Base-by-base conservation (phyloP, 2,888 invertebrate genomes). In the Pollenia angustigena region DNA sequence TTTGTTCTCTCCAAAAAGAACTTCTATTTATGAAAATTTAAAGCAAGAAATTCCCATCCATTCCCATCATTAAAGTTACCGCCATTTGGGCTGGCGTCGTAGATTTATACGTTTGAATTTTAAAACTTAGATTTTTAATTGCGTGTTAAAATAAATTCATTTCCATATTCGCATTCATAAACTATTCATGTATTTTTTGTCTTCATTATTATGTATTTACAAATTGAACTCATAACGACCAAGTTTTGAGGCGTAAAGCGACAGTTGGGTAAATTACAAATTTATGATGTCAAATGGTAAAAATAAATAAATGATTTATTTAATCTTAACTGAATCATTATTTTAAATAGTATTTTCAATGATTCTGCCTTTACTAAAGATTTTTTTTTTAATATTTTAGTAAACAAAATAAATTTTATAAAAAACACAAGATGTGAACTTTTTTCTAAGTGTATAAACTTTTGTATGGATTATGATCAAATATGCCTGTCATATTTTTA, bases 251-350 rank as follows among this genome's bases (percentile, higher is more conserved):
- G 50, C n/a, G 46, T 23, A 58, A 42, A 42, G 48, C 48, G 9
- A 48, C 12, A 46, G 11, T 32, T 32, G 18, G 18, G 52, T 42
- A 40, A 32, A 58, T 50, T 50, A 42, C 58, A 50, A 23, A 23
- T 12, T 42, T 50, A 80, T 80, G 71, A 80, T 71, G 80, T 71
- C 62, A 64, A 71, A 44, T 44, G 18, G 71, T 80, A 80, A 80
- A 80, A 80, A 79, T 79, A 62, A 58, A 32, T 32, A 32, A 48
- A 48, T 68, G 23, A 50, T 68, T 40, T 10, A 50, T 68, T 40
- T 10, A 50, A 68, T 50, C 10, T 46, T 6, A 40, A 23, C 3
- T 46, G n/a, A 56, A 23, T 68, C 56, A 56, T 4, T 18, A 50
- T 32, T 32, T 32, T 6, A 32, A 32, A 32, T 32, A 32, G 6